phyloP scores from a whole-genome alignment of 2,113 vertebrate species.

The Dinomys branickii region DNA sequence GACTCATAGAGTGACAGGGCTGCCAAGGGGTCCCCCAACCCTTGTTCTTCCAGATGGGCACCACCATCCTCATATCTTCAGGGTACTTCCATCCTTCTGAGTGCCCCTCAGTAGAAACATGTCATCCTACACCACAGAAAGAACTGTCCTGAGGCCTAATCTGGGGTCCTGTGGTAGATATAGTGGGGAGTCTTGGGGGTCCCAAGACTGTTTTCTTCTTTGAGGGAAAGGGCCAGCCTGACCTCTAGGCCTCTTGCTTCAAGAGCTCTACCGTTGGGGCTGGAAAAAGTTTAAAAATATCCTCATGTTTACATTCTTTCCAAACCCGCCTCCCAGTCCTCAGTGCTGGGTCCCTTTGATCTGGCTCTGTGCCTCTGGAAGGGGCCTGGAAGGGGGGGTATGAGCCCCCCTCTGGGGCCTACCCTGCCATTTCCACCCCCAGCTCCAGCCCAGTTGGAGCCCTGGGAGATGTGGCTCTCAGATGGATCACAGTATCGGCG shows the following conservation, averaged over 20 bases:
- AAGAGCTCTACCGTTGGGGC: constrained; percentile 69
- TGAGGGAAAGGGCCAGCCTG: constrained; percentile 17
- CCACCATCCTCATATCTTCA: background rate
- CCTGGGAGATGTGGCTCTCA: background rate
- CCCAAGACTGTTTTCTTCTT: constrained; percentile 12
- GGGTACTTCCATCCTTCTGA: background rate
- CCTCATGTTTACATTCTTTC: constrained; percentile 85
- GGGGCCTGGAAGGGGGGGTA: constrained; percentile 74
- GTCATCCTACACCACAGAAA: background rate
- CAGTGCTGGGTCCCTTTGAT: constrained; percentile 79
- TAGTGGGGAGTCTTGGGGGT: background rate
- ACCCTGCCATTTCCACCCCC: background rate
- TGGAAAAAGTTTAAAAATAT: constrained; percentile 89
- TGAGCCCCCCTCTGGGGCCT: constrained; percentile 38
- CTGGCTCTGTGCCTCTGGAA: constrained; percentile 74
- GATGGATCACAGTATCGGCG: background rate
- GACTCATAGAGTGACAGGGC: background rate
- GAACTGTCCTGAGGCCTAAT: background rate
- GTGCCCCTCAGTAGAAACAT: background rate
- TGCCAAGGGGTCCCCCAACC: background rate
- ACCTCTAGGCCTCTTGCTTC: constrained; percentile 70
- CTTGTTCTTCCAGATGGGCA: background rate
- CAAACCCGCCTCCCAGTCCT: constrained; percentile 69
- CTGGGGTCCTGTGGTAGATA: background rate
- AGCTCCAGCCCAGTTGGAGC: background rate